Base-by-base conservation (phyloP, 2,888 invertebrate species). In the Pollenia labialis region DNA sequence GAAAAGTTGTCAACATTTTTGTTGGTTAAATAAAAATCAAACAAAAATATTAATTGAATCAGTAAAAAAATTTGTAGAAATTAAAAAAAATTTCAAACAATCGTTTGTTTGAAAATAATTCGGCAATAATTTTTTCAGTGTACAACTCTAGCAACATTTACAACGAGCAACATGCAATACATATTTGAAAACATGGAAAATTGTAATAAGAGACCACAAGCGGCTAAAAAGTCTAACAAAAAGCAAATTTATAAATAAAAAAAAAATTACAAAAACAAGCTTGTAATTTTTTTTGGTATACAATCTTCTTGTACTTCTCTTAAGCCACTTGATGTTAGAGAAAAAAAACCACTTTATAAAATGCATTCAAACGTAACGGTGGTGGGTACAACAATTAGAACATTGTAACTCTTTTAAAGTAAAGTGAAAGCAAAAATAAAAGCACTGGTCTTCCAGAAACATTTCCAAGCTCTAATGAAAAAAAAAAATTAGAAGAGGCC, bases 141-240 rank as follows among this genome's bases (percentile, higher is more conserved):
- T n/a, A n/a, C 54, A 75, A 16, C 48, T 14, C 18, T 14, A 81
- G n/a, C 64, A 71, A 58, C 74, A 69, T 62, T 79, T 60, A 52
- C 68, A 52, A 16, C 58, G 3, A 74, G 66, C 81, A 75, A 77
- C 75, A 69, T 76, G 72, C 44, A 52, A 56, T 71, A 87, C 84
- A 87, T 81, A 81, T 77, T 81, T 87, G 84, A 87, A 79, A 87
- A 87, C 87, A 87, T 81, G 84, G 54, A 87, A 84, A 81, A 87
- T 81, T 81, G 81, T 84, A 81, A 81, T 81, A 87, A 84, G 72
- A 84, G 76, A 72, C 76, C 66, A 76, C 71, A 77, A 77, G 72
- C 71, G 84, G 79, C 79, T 72, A 52, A 14, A 72, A 32, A 84
- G 46, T 60, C 60, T 74, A 84, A 72, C 54, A 62, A 56, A 72